Evolutionary conservation across 2,113 vertebrate genomes (phyloP).

Genomic region (Rhinoderma darwinii): DNA sequence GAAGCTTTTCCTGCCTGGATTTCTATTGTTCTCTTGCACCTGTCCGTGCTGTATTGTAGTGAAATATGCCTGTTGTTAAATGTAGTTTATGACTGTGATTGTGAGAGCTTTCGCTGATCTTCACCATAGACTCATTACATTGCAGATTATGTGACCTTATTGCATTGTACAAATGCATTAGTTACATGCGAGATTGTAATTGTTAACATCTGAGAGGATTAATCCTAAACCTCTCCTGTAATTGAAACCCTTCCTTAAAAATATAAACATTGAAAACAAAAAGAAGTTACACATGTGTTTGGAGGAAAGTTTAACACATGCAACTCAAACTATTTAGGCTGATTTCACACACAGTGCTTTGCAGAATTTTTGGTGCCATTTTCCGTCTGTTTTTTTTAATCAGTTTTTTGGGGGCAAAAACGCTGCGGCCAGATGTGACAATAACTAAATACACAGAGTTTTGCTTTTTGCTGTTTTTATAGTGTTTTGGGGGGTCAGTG

Average conservation of each 20-base stretch:
- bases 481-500: too few species aligned
- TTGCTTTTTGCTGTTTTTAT: too few species aligned
- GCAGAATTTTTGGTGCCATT: too few species aligned
- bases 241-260: background rate
- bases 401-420: too few species aligned
- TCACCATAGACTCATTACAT: too few species aligned
- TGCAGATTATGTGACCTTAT: background rate
- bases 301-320: background rate
- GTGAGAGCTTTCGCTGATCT: background rate
- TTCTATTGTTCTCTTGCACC: constrained; percentile 16
- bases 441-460: too few species aligned
- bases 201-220: constrained; percentile 16
- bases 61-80: background rate
- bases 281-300: background rate
- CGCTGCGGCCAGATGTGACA: too few species aligned
- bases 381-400: too few species aligned
- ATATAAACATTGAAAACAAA: constrained; percentile 9
- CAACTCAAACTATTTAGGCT: background rate
- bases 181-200: background rate
- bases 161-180: background rate
- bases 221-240: background rate
- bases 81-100: background rate
- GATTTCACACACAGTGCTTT: too few species aligned
- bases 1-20: background rate
- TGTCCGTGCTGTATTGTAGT: background rate